These are phyloP conservation scores for Delia radicum DNA, from an alignment of 1,140 invertebrate species.

Conservation along the genomic window DNA sequence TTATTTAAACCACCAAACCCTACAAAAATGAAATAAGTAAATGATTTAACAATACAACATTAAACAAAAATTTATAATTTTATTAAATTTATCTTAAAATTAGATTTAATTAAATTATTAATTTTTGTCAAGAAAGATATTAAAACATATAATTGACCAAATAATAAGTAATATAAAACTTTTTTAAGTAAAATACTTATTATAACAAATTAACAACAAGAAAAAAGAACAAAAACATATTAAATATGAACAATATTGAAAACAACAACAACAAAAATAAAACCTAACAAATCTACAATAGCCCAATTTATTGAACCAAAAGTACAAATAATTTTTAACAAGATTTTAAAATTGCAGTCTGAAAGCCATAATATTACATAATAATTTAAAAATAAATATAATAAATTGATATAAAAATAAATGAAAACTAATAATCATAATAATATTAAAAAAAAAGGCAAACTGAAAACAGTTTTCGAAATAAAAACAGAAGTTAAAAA, in stretches of 20 bases:
- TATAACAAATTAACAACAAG: constrained; percentile 8
- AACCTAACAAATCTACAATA: constrained; percentile 41
- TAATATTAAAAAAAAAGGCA: constrained; percentile 11
- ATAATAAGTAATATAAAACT: not conserved
- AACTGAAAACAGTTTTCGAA: not conserved
- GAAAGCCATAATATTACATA: constrained; percentile 10
- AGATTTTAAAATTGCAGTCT: constrained; percentile 26
- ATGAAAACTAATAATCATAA: not conserved
- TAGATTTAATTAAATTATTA: too few relatives aligned
- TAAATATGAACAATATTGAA: constrained; percentile 16
- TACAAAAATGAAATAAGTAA: not conserved
- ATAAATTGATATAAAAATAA: not conserved
- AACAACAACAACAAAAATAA: constrained; percentile 18
- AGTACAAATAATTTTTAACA: constrained; percentile 54
- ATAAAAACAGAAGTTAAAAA: not conserved
- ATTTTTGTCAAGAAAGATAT: too few relatives aligned
- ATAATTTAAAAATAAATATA: not conserved
- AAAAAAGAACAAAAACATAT: constrained; percentile 1
- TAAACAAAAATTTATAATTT: not conserved
- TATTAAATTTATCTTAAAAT: not conserved
- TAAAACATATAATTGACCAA: not conserved
- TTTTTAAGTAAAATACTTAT: not conserved
- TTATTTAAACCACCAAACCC: not conserved
- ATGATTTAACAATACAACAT: not conserved
- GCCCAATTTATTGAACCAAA: constrained; percentile 56